phyloP scores from a whole-genome alignment of 1,140 invertebrate species.

The Uloborus diversus region DNA sequence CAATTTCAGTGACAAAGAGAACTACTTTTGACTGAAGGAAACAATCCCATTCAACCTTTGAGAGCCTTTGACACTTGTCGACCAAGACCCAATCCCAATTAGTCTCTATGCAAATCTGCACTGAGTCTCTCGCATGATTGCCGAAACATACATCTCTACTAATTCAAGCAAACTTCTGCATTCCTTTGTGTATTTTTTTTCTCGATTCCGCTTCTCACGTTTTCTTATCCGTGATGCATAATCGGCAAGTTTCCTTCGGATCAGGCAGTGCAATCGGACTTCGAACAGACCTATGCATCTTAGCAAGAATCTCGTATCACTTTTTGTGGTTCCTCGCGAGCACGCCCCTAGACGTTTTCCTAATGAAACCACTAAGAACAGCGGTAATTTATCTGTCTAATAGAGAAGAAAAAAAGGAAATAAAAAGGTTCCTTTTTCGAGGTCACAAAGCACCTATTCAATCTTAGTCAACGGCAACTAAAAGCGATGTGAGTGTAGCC shows the following conservation, averaged over 20 bases:
- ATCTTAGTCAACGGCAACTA: constrained; percentile 48
- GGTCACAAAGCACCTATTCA: constrained; percentile 48
- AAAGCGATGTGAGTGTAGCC: background rate
- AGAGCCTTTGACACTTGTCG: too few relatives aligned
- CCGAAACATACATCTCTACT: too few relatives aligned
- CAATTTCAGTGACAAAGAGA: too few relatives aligned
- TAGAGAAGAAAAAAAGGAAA: constrained; percentile 31
- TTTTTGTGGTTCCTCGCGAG: background rate
- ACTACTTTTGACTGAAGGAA: too few relatives aligned
- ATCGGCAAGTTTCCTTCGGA: background rate
- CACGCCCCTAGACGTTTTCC: constrained; percentile 16
- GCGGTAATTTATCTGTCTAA: constrained; percentile 52
- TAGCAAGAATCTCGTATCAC: background rate
- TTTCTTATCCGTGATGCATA: background rate
- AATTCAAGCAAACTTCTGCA: too few relatives aligned
- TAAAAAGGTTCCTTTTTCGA: constrained; percentile 31
- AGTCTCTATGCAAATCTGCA: too few relatives aligned
- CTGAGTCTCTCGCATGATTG: too few relatives aligned
- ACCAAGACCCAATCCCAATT: too few relatives aligned
- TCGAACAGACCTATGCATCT: background rate
- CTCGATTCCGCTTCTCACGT: background rate
- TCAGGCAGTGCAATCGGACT: background rate
- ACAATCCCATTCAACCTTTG: too few relatives aligned
- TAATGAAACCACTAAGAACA: constrained; percentile 23
- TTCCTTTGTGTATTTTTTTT: background rate